Evolutionary conservation across 2,113 vertebrate species (phyloP), one percentile per base, ranked within the genome.

Genomic region (Ictalurus furcatus): DNA sequence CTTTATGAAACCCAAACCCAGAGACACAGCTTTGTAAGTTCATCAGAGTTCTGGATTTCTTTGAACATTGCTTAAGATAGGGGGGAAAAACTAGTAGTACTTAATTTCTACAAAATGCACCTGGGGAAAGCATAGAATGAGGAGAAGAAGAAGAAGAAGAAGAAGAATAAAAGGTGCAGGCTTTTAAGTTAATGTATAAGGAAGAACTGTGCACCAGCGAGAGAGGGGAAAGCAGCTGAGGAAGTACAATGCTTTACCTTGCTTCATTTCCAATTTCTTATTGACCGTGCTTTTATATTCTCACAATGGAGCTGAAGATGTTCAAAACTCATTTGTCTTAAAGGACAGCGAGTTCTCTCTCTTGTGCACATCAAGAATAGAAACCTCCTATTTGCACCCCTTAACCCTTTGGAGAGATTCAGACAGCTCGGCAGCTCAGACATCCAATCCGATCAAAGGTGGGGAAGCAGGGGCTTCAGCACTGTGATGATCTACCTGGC

Each of bases 171-270:
- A 78, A 44, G 85, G 80, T 34, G 48, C 67, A 69, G 88, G 71
- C 93, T 94, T 93, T 94, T 92, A 94, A 92, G 90, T 93, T 92
- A 89, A 90, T 93, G 89, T 92, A 94, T 61, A 54, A 28, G 94
- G 87, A 90, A 92, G 85, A 85, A 76, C 80, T 89, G 81, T 67
- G 30, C 19, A 74, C 85, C 67, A 28, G 85, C 13, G 67, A 86
- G 30, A 81, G 78, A 52, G 21, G 71, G 84, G 44, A 83, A 81
- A 56, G 37, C 79, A 84, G 85, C 61, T 13, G 2, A 30, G 34
- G 54, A 80, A 80, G 48, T 23, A 85, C 34, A 12, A 17, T 54
- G 52, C 21, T 67, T 73, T 25, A 28, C 65, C 16, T 21, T 73
- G 28, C 88, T 73, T 80, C 67, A 58, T 83, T 88, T 88, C 23